Evolutionary conservation across 2,797 vertebrate species (phyloP), one percentile per base, ranked within the genome.

Genomic region (Lepilemur septentrionalis): DNA sequence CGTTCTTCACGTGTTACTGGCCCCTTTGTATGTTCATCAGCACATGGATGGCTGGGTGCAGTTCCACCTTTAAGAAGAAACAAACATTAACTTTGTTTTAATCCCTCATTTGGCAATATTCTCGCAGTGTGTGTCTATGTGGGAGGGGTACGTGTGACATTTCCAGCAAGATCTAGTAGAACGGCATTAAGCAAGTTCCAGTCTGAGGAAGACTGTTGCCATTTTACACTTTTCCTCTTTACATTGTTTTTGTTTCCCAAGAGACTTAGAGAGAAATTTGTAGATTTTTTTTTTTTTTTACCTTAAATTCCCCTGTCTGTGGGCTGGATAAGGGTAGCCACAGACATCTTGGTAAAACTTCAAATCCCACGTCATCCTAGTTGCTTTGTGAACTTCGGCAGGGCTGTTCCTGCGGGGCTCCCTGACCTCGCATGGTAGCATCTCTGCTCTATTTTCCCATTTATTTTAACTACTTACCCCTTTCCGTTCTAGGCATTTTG

Each of bases 361-460:
- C 38, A 22, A 0, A 23, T 35, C 32, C 12, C 0, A 2, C 52
- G 43, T 30, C 12, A 35, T 50, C 18, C 5, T 1, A 4, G 22
- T n/a, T 10, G 4, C 52, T 8, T 38, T 35, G 22, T 2, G 10
- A 18, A 13, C 4, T 2, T 4, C 18, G 35, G 46, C 6, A 2
- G 25, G 18, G 11, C 23, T 2, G 1, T 18, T 18, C 50, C 38
- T 12, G 11, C 38, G 20, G 48, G 12, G 61, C 30, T 22, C 2
- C 5, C 41, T 23, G 57, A 23, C 18, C 23, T 23, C n/a, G 12
- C 0, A 0, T 12, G 20, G 20, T 11, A 1, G 43, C 35, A 38
- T 11, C 59, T 80, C n/a, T 46, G 70, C 65, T 35, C 81, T 25
- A 22, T 13, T 38, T 89, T 63, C 57, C 55, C 32, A 22, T 15